Conservation (phyloP, 1,140 invertebrate genomes). For the Agraylea sexmaculata region DNA sequence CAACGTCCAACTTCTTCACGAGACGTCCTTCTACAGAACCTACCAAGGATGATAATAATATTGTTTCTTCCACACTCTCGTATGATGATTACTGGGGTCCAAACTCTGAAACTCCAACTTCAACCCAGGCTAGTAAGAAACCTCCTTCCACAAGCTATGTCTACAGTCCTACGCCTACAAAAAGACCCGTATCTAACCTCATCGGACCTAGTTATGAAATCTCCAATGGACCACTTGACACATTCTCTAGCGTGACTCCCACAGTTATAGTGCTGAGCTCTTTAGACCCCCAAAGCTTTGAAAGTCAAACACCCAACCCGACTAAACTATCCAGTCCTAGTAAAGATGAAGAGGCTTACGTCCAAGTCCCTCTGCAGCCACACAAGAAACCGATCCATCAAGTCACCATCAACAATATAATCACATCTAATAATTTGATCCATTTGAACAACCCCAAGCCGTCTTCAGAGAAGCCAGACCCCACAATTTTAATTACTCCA, state of each 20-base stretch:
- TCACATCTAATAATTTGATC: constrained; percentile 42
- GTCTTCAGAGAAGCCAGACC: constrained; percentile 33
- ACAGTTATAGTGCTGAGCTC: constrained; percentile 58
- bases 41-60: constrained; percentile 5
- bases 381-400: constrained; percentile 38
- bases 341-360: constrained; percentile 27
- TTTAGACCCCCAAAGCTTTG: constrained; percentile 28
- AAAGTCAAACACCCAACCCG: constrained; percentile 29
- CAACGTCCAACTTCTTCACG: constrained; percentile 21
- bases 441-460: constrained; percentile 33
- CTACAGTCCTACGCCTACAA: constrained; percentile 20
- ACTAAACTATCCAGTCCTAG: constrained; percentile 20
- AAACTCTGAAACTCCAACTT: constrained; percentile 6
- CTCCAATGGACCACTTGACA: constrained; percentile 22
- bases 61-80: constrained; percentile 15
- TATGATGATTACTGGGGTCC: constrained; percentile 21
- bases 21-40: constrained; percentile 26
- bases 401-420: constrained; percentile 46
- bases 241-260: constrained; percentile 48
- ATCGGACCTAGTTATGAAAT: constrained; percentile 17
- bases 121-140: constrained; percentile 15
- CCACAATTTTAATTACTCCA: constrained; percentile 46
- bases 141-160: constrained; percentile 24
- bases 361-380: constrained; percentile 33
- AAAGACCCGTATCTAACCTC: constrained; percentile 17